Conservation (phyloP, 1,140 invertebrate genomes). For the Dufourea novaeangliae region DNA sequence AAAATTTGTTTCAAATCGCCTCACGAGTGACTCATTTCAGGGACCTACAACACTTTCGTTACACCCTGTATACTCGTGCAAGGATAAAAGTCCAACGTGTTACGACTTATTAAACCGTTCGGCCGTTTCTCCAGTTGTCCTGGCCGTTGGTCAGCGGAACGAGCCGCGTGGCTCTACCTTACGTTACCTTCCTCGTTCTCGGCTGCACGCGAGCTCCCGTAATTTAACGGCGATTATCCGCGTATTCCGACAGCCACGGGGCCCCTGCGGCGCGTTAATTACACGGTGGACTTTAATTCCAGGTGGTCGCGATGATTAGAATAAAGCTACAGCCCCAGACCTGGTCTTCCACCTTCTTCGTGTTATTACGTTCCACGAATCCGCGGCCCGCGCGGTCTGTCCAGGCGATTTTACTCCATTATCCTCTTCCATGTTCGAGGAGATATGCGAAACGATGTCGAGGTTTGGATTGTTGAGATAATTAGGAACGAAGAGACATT, state of each 20-base stretch:
- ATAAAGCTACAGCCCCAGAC: conserved; percentile 53
- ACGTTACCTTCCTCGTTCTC: background rate
- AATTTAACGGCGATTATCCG: conserved; percentile 67
- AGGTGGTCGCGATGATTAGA: conserved; percentile 58
- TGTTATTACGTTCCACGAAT: conserved; percentile 60
- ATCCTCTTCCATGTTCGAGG: background rate
- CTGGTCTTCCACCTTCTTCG: conserved; percentile 17
- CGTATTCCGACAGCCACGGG: conserved; percentile 30
- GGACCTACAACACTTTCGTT: background rate
- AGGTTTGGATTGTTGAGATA: too few relatives aligned
- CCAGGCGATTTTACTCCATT: conserved; percentile 10
- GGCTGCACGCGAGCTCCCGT: conserved; percentile 39
- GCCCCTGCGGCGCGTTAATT: conserved; percentile 63
- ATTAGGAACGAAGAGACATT: too few relatives aligned
- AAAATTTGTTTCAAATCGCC: too few relatives aligned
- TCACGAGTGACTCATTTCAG: too few relatives aligned
- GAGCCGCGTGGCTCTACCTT: background rate
- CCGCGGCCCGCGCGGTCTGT: background rate
- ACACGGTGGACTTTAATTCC: conserved; percentile 66
- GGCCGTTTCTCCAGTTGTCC: background rate
- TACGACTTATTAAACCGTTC: conserved; percentile 63
- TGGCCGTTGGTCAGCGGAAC: conserved; percentile 3
- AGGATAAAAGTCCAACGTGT: conserved; percentile 20
- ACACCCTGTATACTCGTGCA: background rate
- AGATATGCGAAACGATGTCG: too few relatives aligned